These are phyloP conservation scores for Labeo catla DNA, from an alignment of 2,113 vertebrate species.

Conservation along the genomic window DNA sequence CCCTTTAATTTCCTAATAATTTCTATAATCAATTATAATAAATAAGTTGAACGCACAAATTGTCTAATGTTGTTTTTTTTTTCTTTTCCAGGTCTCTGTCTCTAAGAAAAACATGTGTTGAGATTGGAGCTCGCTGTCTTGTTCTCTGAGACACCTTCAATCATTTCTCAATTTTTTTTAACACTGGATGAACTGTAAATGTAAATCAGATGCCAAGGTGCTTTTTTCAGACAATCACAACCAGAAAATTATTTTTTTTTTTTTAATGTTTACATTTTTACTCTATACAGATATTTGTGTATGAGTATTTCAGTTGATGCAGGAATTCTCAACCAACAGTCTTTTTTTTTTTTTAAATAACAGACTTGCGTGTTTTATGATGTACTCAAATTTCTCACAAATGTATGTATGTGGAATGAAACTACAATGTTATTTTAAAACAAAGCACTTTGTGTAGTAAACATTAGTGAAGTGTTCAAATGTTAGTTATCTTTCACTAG, in stretches of 20 bases:
- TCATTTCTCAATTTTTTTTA: neutral
- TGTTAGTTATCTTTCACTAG: neutral
- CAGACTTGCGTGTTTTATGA: neutral
- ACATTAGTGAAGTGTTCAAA: neutral
- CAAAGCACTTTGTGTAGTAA: neutral
- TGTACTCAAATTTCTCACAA: neutral
- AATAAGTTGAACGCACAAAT: neutral
- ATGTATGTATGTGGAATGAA: neutral
- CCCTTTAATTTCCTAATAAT: too few relatives aligned
- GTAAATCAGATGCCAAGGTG: neutral
- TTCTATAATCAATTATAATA: neutral
- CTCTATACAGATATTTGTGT: neutral
- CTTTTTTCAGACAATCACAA: conserved; percentile 1
- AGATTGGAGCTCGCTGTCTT: neutral
- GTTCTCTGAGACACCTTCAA: neutral
- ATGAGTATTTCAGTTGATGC: neutral
- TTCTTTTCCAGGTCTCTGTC: neutral
- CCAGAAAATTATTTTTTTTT: neutral
- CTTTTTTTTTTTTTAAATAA: neutral
- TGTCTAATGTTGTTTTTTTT: neutral
- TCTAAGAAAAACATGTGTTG: neutral
- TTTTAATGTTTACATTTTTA: neutral
- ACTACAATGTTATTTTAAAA: neutral
- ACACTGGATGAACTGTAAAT: neutral
- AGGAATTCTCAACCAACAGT: neutral